Evolutionary conservation across 1,140 invertebrate species (phyloP), one percentile per base, ranked within the genome.

Genomic region (Solen grandis): DNA sequence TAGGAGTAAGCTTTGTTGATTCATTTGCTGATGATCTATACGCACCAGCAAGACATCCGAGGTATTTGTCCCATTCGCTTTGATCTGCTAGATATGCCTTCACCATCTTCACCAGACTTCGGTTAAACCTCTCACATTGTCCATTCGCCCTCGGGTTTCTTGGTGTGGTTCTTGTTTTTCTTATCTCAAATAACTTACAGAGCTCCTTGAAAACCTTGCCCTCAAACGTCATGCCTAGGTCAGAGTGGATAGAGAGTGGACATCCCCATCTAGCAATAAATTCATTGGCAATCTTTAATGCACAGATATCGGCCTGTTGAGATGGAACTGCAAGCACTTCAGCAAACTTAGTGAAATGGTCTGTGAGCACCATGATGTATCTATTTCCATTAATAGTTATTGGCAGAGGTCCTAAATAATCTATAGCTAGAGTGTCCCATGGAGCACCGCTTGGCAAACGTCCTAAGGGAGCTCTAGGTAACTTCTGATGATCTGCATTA

Each of bases 1-100:
- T n/a, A n/a, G n/a, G n/a, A n/a, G n/a, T n/a, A n/a, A 60, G 22
- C 19, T 60, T 60, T 25, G 57, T 60, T 31, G 57, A 60, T 31
- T 60, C 25, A 5, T 3, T 25, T 60, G 25, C 27, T 2, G 22
- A 14, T 4, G 62, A n/a, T 38, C 62, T 66, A 22, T 66, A 66
- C 5, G 31, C 62, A 2, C 62, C 62, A 38, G 62, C 62, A 5
- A 66, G 35, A n/a, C 35, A 66, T 4, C 62, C 62, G 3, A 66
- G 62, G 31, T 66, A 66, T 8, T 13, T 22, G 38, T 66, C 62
- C 62, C 62, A 66, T 27, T 66, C 62, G 25, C 41, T 36, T 66
- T 66, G 62, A n/a, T 66, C 38, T 66, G 27, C 25, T n/a, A n/a
- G n/a, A n/a, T n/a, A n/a, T n/a, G n/a, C n/a, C n/a, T n/a, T n/a